phyloP scores from a whole-genome alignment of 2,113 vertebrate species.

The Neofelis nebulosa region DNA sequence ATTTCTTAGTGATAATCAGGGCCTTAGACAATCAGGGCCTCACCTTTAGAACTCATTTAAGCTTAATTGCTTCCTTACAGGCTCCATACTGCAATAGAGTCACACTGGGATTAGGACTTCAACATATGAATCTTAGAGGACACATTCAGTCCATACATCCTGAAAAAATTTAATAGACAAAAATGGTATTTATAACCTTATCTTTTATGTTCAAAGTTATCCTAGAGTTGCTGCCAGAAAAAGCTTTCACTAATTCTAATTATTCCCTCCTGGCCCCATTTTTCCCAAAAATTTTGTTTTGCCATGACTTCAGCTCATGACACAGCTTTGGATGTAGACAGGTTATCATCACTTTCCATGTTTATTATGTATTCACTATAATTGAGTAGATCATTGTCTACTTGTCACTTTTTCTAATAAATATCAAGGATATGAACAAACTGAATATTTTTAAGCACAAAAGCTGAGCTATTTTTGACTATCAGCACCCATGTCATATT shows the following conservation, averaged over 20 bases:
- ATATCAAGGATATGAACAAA: background rate
- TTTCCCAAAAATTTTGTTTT: background rate
- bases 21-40: accelerated
- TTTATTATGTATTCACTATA: background rate
- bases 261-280: background rate
- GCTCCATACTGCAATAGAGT: background rate
- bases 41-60: background rate
- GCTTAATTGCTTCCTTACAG: background rate
- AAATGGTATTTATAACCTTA: background rate
- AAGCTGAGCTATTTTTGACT: background rate
- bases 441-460: background rate
- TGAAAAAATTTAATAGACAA: background rate
- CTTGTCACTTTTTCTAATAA: background rate
- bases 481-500: background rate
- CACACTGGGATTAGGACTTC: background rate
- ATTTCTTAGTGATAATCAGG: background rate
- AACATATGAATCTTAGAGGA: background rate
- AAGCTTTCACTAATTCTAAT: background rate
- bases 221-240: background rate
- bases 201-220: background rate
- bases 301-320: background rate
- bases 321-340: background rate
- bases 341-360: background rate
- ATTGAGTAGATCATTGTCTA: background rate
- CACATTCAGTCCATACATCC: background rate